Evolutionary conservation across 2,888 invertebrate genomes (phyloP), one percentile per base, ranked within the genome.

Genomic region (Melinaea menophilus): DNA sequence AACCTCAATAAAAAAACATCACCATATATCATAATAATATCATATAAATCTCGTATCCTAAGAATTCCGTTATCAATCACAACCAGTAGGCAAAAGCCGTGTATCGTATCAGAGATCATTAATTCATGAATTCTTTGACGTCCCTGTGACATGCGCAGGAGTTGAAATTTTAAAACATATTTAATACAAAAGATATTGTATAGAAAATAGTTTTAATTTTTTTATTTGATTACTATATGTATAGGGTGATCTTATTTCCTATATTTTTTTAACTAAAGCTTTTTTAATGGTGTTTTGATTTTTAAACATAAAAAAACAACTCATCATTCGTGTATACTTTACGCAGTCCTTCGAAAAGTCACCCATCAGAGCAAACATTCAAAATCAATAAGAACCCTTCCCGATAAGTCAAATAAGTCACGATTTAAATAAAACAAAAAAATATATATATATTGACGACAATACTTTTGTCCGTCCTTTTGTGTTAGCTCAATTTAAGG

Each of bases 381-480:
- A 86, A 88, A 89, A 88, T 86, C 88, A 89, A 90, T 86, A 89
- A 68, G 79, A 86, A 85, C 86, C 86, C 86, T 86, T 85, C 76
- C 79, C 80, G 82, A 87, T 85, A 82, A 73, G 80, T 81, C 83
- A 85, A 86, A 88, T 85, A 88, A 82, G 78, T 79, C 80, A 75
- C 74, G 79, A 83, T 82, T 80, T 78, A 76, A 84, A 86, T 81
- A 82, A 84, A 84, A 80, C 73, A 73, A 84, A 80, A n/a, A 73
- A 75, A 79, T 72, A 76, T 73, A 63, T 75, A 75, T 70, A 72
- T 71, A 73, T 71, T 79, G 76, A 78, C 76, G 66, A 69, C 64
- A 65, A 70, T 9, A 5, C 33, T 35, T 56, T 62, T 47, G 41
- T 59, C 37, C 61, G 54, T 57, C 57, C 22, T 33, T 60, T 34